phyloP scores from a whole-genome alignment of 2,888 invertebrate genomes.

The Sepioteuthis lessoniana region DNA sequence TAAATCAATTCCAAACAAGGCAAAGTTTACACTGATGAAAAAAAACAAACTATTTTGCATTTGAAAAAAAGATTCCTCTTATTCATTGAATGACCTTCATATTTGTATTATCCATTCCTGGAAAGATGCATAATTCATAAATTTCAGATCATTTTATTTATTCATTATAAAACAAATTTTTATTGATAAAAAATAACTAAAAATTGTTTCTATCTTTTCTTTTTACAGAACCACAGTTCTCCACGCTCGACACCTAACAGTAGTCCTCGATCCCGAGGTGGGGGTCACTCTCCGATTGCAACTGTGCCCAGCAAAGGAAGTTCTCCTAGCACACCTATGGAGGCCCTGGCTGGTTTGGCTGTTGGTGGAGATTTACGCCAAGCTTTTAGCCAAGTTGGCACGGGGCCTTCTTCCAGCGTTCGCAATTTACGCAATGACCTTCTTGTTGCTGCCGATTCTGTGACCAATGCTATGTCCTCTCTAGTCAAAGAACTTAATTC shows the following conservation, averaged over 20 bases:
- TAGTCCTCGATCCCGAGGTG: conserved; percentile 55
- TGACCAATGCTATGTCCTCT: conserved; percentile 98
- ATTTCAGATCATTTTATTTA: no score
- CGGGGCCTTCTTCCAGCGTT: conserved; percentile 56
- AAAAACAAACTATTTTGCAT: no score
- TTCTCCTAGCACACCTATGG: conserved; percentile 71
- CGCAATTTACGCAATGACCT: conserved; percentile 81
- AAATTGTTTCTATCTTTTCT: conserved; percentile 46
- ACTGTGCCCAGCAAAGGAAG: conserved; percentile 56
- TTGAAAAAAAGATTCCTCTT: no score
- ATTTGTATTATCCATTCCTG: no score
- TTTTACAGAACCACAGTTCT: conserved; percentile 71
- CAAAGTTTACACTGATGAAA: no score
- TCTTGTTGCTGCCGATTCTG: conserved; percentile 95
- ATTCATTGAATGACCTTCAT: no score
- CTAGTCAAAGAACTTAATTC: conserved; percentile 96
- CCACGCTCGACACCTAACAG: conserved; percentile 71
- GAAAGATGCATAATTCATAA: no score
- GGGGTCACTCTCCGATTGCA: conserved; percentile 49
- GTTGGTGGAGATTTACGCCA: conserved; percentile 77
- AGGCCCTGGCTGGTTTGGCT: conserved; percentile 66
- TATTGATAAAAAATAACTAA: background rate
- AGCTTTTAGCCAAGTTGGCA: conserved; percentile 70
- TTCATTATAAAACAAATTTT: no score
- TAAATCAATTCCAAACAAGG: no score